Evolutionary conservation across 2,888 invertebrate genomes (phyloP).

Genomic region (Plebejus argus): DNA sequence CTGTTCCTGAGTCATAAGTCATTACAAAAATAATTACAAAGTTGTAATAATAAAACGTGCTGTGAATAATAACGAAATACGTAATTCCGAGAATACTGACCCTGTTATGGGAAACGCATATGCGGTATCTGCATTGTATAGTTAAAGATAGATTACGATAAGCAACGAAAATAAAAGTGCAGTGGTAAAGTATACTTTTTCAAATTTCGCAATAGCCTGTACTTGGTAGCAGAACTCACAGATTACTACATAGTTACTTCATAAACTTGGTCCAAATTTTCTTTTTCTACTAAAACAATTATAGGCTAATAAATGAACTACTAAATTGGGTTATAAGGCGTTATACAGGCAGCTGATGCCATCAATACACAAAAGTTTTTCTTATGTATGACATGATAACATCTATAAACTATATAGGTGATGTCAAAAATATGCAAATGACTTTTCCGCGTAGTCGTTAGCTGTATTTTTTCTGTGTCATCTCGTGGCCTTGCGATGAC

Average conservation of each 20-base stretch:
- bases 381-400: too few species aligned
- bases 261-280: too few species aligned
- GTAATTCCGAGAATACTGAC: not conserved
- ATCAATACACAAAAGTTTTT: not conserved
- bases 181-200: not conserved
- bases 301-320: not conserved
- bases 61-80: conserved; percentile 16
- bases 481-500: conserved; percentile 25
- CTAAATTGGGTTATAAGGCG: not conserved
- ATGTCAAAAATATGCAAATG: conserved; percentile 1
- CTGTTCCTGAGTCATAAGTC: conserved; percentile 13
- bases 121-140: not conserved
- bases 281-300: not conserved
- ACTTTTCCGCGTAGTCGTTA: conserved; percentile 8
- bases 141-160: not conserved
- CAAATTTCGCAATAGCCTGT: not conserved
- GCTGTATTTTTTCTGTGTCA: conserved; percentile 13
- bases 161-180: conserved; percentile 12
- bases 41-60: conserved; percentile 1
- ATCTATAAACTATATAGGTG: not conserved
- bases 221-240: not conserved
- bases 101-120: not conserved
- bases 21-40: conserved; percentile 10
- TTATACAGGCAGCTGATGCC: not conserved
- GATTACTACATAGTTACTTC: too few species aligned